Conservation (phyloP, 2,113 vertebrate species). For the Colaptes auratus region DNA sequence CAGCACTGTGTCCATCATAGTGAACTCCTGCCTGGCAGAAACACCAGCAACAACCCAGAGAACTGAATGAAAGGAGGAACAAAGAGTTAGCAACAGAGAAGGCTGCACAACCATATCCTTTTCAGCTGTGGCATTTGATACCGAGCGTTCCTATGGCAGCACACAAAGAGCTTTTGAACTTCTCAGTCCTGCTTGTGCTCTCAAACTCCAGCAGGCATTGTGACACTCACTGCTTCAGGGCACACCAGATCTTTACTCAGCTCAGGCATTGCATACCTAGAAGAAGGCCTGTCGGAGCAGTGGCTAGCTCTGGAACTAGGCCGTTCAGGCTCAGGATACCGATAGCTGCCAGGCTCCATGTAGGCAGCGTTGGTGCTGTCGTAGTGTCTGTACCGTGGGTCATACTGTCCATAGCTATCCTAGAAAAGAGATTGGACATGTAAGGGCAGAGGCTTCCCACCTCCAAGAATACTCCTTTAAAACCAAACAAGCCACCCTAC, state of each 20-base stretch:
- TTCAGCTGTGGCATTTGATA: fast-evolving
- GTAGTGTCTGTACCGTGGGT: constrained; percentile 83
- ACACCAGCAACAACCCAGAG: not conserved
- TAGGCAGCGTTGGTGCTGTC: constrained; percentile 74
- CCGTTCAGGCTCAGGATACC: constrained; percentile 80
- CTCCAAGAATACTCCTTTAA: not conserved
- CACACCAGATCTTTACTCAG: fast-evolving
- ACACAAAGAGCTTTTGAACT: not conserved
- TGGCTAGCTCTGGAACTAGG: constrained; percentile 92
- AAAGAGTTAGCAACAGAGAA: not conserved
- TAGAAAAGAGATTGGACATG: not conserved
- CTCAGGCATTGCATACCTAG: constrained; percentile 76
- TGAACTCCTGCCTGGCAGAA: not conserved
- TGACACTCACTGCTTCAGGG: not conserved
- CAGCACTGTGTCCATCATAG: not conserved
- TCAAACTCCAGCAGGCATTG: not conserved
- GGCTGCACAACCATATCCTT: not conserved
- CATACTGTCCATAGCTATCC: constrained; percentile 82
- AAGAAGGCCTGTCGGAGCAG: constrained; percentile 88
- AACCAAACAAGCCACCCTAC: not conserved
- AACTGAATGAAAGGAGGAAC: not conserved
- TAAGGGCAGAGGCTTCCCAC: not conserved
- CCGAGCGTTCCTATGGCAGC: fast-evolving
- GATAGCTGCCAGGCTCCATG: constrained; percentile 76
- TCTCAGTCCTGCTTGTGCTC: not conserved